Base-by-base conservation (phyloP, 1,140 invertebrate genomes). In the Mercenaria mercenaria region DNA sequence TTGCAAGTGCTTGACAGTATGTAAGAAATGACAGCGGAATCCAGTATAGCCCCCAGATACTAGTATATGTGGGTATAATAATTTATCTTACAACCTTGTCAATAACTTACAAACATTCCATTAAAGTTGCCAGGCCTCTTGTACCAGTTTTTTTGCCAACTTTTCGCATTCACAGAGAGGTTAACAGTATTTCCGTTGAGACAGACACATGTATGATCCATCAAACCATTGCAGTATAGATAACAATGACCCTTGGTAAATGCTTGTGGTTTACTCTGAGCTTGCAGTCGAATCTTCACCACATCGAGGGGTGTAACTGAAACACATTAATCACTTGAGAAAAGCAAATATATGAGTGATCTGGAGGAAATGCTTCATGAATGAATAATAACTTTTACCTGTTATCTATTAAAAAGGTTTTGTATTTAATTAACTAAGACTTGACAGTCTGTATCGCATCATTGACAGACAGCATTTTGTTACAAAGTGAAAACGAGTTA, bases 181-280 rank as follows among this genome's bases (percentile, higher is more conserved):
- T 50, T 50, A 13, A 41, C 67, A 23, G 74, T 61, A 20, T 84
- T 96, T 88, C 96, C 95, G 69, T 96, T 96, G 15, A 97, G 96
- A 96, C 98, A 99, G n/a, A 97, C 97, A 96, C 99, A 99, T n/a
- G 99, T 96, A 95, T 99, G 99, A 96, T 99, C 99, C 99, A 99
- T 99, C n/a, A 99, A 96, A 0, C 99, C 99, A 97, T 99, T 99
- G 94, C 98, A 99, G 96, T 99, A 99, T 15, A 99, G 96, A 96
- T 99, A 99, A 96, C 99, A 99, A 95, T 98, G 98, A 83, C 98
- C 98, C 32, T 97, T 98, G 10, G 98, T 94, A 91, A 95, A 92
- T n/a, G 98, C 94, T 91, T 88, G 88, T 1, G 97, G 97, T 93
- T 98, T 98, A 93, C 98, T 97, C 96, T 99, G 99, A 37, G 98